Percentiles rank a stretch among this genome's conserved stretches.
These are phyloP conservation scores for Chloropsis hardwickii DNA, from an alignment of 2,113 vertebrate genomes.

Conservation along the genomic window DNA sequence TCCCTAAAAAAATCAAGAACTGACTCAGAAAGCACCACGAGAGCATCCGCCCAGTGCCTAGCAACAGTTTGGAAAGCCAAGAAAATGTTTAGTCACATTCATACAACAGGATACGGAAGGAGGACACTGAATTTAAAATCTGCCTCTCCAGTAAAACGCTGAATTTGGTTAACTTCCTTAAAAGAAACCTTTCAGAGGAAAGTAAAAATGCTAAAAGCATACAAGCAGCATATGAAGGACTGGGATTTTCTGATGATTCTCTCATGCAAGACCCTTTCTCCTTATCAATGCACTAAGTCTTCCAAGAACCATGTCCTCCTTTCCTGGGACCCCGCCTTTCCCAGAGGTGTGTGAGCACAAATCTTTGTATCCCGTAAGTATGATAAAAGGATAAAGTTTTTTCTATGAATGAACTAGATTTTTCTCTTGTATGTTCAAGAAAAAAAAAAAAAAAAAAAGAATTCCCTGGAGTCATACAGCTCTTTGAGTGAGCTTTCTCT, in stretches of 20 bases:
- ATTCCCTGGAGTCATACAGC: neutral
- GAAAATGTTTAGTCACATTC: slow-evolving; percentile 36
- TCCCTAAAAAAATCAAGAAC: neutral
- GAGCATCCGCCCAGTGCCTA: neutral
- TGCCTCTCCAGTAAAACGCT: neutral
- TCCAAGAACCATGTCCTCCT: neutral
- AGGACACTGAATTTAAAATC: neutral
- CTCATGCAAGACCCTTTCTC: neutral
- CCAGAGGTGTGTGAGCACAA: neutral
- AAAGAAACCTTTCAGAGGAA: neutral
- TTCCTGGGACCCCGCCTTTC: neutral
- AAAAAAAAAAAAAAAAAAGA: neutral
- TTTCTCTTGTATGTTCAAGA: neutral
- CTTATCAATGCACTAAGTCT: neutral
- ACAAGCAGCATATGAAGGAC: neutral
- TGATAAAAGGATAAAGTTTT: neutral
- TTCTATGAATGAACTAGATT: neutral
- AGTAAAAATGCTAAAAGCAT: neutral
- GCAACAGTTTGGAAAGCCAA: slow-evolving; percentile 5
- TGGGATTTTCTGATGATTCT: neutral
- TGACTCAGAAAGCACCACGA: neutral
- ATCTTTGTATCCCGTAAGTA: neutral
- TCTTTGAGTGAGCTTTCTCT: neutral
- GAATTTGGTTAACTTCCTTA: neutral
- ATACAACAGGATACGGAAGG: neutral